phyloP scores from a whole-genome alignment of 2,797 vertebrate species.

The Sarcophilus harrisii region DNA sequence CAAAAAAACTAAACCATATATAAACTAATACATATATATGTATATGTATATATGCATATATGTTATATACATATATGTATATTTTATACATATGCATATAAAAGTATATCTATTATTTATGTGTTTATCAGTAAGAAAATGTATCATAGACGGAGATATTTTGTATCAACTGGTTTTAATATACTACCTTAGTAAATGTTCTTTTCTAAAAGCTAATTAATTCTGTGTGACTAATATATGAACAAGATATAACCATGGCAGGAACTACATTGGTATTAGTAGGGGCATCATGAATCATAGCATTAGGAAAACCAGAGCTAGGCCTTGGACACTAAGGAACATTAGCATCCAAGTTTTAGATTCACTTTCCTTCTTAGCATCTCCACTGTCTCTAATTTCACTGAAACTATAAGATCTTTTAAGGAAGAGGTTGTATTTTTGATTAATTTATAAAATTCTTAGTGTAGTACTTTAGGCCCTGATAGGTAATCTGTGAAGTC shows the following conservation, averaged over 20 bases:
- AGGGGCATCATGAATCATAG: background rate
- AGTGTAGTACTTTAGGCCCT: background rate
- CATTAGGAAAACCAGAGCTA: background rate
- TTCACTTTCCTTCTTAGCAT: background rate
- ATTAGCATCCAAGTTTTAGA: background rate
- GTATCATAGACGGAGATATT: background rate
- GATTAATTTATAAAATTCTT: no score
- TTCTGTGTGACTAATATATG: background rate
- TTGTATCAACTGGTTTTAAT: background rate
- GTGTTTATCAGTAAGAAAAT: background rate
- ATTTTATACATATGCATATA: no score
- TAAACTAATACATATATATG: background rate
- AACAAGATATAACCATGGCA: background rate
- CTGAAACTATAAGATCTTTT: background rate
- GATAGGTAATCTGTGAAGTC: no score
- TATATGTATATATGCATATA: no score
- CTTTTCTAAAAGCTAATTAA: background rate
- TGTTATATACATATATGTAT: no score
- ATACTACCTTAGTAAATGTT: background rate
- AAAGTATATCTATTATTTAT: no score
- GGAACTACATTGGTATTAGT: background rate
- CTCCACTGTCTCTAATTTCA: accelerated
- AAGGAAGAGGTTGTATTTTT: background rate
- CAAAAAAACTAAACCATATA: background rate
- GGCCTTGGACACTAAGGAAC: background rate